These are phyloP conservation scores for Serinus canaria DNA, from an alignment of 2,113 vertebrate genomes.

Conservation along the genomic window DNA sequence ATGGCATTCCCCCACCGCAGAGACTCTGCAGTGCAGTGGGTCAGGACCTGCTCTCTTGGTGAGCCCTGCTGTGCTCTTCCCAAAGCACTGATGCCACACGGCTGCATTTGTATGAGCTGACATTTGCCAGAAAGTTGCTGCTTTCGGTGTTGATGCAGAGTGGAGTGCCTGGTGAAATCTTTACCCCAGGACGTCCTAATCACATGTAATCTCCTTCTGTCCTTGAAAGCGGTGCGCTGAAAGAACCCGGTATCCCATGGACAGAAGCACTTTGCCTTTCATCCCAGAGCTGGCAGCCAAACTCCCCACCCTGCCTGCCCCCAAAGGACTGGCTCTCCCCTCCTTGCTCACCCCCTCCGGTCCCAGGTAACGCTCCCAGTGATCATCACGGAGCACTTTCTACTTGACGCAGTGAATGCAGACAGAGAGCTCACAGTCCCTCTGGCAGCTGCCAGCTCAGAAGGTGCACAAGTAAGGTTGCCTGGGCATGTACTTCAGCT, in stretches of 20 bases:
- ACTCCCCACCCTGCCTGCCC: background rate
- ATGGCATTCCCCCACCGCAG: background rate
- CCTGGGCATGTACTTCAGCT: slow-evolving; percentile 39
- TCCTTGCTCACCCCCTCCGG: rapidly evolving
- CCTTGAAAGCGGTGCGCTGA: background rate
- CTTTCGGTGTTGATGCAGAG: background rate
- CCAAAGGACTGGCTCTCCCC: background rate
- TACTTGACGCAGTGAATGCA: background rate
- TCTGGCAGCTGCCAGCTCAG: slow-evolving; percentile 31
- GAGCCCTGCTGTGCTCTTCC: background rate
- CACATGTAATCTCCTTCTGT: background rate
- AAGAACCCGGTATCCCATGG: background rate
- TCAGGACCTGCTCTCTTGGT: rapidly evolving
- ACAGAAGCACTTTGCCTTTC: background rate
- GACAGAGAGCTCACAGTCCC: background rate
- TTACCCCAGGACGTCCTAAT: background rate
- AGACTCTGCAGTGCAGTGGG: background rate
- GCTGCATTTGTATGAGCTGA: background rate
- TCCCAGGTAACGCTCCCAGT: background rate
- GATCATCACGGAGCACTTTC: background rate
- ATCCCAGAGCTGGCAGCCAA: background rate
- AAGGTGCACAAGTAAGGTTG: slow-evolving; percentile 5
- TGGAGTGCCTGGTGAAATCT: background rate
- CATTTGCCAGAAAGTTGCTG: background rate
- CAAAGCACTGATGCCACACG: background rate